phyloP scores from a whole-genome alignment of 2,888 invertebrate genomes.

The Mythimna impura region DNA sequence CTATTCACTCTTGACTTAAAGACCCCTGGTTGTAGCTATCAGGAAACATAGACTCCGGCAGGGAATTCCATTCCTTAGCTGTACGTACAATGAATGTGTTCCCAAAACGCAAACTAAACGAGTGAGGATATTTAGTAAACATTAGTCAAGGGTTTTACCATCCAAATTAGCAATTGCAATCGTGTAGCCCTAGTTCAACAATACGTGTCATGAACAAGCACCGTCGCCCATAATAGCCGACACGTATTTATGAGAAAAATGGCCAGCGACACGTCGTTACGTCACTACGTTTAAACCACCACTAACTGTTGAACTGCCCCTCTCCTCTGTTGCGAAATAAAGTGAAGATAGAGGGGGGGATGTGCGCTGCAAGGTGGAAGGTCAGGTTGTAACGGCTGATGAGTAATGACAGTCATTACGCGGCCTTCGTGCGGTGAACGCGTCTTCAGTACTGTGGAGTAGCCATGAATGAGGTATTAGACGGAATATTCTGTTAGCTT shows the following conservation, averaged over 20 bases:
- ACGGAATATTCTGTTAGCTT: neutral
- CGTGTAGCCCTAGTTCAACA: constrained; percentile 41
- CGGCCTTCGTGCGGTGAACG: constrained; percentile 74
- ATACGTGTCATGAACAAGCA: constrained; percentile 50
- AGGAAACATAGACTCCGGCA: too few relatives aligned
- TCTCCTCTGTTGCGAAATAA: constrained; percentile 13
- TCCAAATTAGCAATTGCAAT: constrained; percentile 30
- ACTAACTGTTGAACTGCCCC: constrained; percentile 36
- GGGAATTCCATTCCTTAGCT: too few relatives aligned
- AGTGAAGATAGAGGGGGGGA: constrained; percentile 10
- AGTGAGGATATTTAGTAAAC: neutral
- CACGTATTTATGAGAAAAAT: constrained; percentile 59
- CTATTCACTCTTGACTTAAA: too few relatives aligned
- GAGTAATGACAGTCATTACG: constrained; percentile 80
- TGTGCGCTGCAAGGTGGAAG: constrained; percentile 38
- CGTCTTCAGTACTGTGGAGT: constrained; percentile 65
- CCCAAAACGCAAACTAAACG: neutral
- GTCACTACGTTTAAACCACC: constrained; percentile 45
- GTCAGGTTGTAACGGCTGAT: constrained; percentile 61
- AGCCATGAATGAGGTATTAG: constrained; percentile 28
- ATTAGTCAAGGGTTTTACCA: constrained; percentile 31
- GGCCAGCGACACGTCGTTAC: constrained; percentile 42
- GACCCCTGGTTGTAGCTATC: too few relatives aligned
- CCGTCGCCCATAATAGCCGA: constrained; percentile 44
- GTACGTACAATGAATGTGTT: too few relatives aligned